Base-by-base conservation (phyloP, 2,113 vertebrate species). In the Zootoca vivipara region DNA sequence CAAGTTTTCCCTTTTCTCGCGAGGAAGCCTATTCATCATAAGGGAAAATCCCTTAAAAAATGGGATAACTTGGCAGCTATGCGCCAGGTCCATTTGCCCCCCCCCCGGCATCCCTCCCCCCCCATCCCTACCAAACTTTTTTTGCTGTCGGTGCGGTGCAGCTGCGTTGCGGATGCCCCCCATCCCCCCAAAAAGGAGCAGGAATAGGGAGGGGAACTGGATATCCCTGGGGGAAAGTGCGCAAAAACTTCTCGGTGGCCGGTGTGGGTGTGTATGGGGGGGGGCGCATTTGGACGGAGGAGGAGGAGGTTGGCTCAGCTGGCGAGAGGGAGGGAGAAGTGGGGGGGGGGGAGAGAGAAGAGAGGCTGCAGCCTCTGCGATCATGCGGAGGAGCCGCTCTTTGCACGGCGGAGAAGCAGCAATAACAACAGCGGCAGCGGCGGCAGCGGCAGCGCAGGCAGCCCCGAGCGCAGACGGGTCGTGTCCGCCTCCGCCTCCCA, bases 331-430 rank as follows among this genome's bases (percentile, higher is more conserved):
- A 64, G 8, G n/a, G 28, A 5, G 13, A 30, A 24, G 33, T 15
- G 70, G 30, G 89, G 92, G 87, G 95, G 94, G 94, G 96, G 93
- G 46, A 2, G 46, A 46, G 9, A 10, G 10, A 9, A 46, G 46
- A 46, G n/a, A 91, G 93, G 92, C 87, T 89, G 96, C 95, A 89
- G 1, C 94, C 87, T 95, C 94, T 89, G 95, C 96, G 93, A 42
- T 90, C 85, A 90, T 94, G 95, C 95, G 95, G 95, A 90, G 94
- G 94, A 95, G 95, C 92, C 94, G 93, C 94, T 91, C 92, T 94
- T 28, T 10, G 73, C 90, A 5, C 92, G 28, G 9, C 8, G 9
- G 93, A 91, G 82, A 87, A 88, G 92, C 95, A 67, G 91, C 94
- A 90, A 40, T 40, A 79, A 93, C 92, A 90, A 91, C 93, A 88